phyloP scores from a whole-genome alignment of 2,797 vertebrate genomes.

The Sus cebifrons region DNA sequence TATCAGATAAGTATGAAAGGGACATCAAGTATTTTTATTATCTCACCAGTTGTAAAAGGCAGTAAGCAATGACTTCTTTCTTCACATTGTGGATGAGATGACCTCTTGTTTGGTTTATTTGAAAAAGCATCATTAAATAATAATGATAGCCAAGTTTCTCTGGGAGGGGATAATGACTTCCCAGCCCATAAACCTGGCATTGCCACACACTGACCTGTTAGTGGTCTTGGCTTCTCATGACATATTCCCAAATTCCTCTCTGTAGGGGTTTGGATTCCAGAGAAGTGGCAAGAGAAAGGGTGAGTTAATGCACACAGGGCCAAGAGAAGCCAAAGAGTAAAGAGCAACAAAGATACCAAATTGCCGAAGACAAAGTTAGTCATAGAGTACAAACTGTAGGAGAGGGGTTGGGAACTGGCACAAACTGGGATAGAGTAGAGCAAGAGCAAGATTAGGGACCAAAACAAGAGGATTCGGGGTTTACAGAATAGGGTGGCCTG shows the following conservation, averaged over 20 bases:
- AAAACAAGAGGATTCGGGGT: neutral
- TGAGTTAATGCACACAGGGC: neutral
- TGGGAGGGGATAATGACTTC: constrained; percentile 63
- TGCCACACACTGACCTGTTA: constrained; percentile 2
- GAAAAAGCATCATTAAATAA: constrained; percentile 30
- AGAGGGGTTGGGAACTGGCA: neutral
- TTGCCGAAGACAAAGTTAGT: constrained; percentile 19
- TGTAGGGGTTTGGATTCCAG: neutral
- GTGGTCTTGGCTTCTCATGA: neutral
- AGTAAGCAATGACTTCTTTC: constrained; percentile 53
- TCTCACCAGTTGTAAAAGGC: neutral
- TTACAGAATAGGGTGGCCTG: neutral
- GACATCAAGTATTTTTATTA: neutral
- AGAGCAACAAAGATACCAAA: constrained; percentile 12
- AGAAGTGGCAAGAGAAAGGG: neutral
- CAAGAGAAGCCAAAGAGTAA: neutral
- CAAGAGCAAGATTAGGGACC: neutral
- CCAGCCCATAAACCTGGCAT: constrained; percentile 38
- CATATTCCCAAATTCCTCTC: neutral
- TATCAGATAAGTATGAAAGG: constrained; percentile 2
- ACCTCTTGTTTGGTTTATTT: constrained; percentile 54
- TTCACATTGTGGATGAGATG: constrained; percentile 23
- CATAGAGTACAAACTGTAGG: neutral
- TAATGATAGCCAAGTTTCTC: constrained; percentile 47
- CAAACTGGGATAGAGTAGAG: neutral